phyloP scores from a whole-genome alignment of 1,140 invertebrate species.

The Lordiphosa collinella region DNA sequence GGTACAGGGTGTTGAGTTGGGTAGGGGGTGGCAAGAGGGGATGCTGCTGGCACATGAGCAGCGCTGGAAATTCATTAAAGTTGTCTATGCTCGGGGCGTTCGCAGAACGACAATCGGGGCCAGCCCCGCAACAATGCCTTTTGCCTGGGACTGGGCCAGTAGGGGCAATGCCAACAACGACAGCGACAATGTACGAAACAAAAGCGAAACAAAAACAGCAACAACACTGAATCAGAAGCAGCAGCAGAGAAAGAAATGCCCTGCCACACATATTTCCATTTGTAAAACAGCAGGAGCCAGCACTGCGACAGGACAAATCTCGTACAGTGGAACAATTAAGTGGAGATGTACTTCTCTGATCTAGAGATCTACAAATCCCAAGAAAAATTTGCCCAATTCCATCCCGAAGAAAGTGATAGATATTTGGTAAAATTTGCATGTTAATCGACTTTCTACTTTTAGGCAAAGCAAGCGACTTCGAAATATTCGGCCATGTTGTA shows the following conservation, averaged over 20 bases:
- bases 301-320: slow-evolving; percentile 31
- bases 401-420: too few relatives aligned
- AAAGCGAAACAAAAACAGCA: slow-evolving; percentile 68
- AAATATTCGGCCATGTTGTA: too few relatives aligned
- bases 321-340: slow-evolving; percentile 32
- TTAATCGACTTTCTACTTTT: too few relatives aligned
- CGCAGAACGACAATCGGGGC: slow-evolving; percentile 69
- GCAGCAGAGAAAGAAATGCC: slow-evolving; percentile 35
- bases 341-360: too few relatives aligned
- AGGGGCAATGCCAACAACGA: slow-evolving; percentile 68
- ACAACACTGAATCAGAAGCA: slow-evolving; percentile 25
- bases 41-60: slow-evolving; percentile 37
- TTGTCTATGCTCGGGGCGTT: slow-evolving; percentile 76
- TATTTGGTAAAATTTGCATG: too few relatives aligned
- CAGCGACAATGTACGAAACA: slow-evolving; percentile 68
- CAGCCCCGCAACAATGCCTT: slow-evolving; percentile 59
- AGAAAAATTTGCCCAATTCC: too few relatives aligned
- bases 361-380: too few relatives aligned
- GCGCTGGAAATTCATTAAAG: slow-evolving; percentile 69
- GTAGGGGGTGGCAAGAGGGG: slow-evolving; percentile 7
- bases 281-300: slow-evolving; percentile 41
- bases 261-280: slow-evolving; percentile 39
- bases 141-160: slow-evolving; percentile 42
- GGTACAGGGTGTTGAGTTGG: neutral
- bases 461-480: too few relatives aligned